phyloP scores from a whole-genome alignment of 2,888 invertebrate genomes.

The Calameuta pallipes region DNA sequence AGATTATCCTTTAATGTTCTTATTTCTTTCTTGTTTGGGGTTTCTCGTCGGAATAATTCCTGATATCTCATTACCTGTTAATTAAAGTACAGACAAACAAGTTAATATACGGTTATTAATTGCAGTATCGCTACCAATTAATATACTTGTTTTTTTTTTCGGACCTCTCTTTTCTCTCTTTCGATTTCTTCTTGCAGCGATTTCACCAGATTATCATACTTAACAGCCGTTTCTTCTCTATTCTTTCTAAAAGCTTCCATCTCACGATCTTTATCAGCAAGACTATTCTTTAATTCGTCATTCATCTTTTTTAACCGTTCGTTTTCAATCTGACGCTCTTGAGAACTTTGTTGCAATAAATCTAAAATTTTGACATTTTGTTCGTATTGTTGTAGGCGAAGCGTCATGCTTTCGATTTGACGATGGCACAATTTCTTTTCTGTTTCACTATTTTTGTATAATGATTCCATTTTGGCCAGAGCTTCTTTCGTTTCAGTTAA shows the following conservation, averaged over 20 bases:
- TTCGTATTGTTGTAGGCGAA: slow-evolving; percentile 14
- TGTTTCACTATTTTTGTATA: slow-evolving; percentile 25
- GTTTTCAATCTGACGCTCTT: slow-evolving; percentile 38
- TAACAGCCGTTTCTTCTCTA: slow-evolving; percentile 44
- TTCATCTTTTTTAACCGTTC: slow-evolving; percentile 37
- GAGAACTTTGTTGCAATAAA: slow-evolving; percentile 30
- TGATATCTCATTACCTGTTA: slow-evolving; percentile 41
- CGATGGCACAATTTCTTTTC: background rate
- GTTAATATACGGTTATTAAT: background rate
- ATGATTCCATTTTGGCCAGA: slow-evolving; percentile 25
- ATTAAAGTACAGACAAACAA: background rate
- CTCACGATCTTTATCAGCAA: slow-evolving; percentile 45
- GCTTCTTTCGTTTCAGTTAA: slow-evolving; percentile 34
- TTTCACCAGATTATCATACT: slow-evolving; percentile 50
- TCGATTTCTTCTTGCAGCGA: slow-evolving; percentile 46
- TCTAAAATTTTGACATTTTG: slow-evolving; percentile 23
- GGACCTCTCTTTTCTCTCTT: slow-evolving; percentile 42
- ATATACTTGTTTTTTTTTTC: background rate
- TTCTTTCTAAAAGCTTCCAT: slow-evolving; percentile 50
- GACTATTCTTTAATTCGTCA: slow-evolving; percentile 34
- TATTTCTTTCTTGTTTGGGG: slow-evolving; percentile 34
- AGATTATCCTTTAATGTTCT: slow-evolving; percentile 27
- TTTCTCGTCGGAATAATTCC: slow-evolving; percentile 37
- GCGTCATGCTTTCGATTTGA: background rate
- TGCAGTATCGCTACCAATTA: background rate